These are phyloP conservation scores for Troilus luridus DNA, from an alignment of 2,888 invertebrate species.

Conservation along the genomic window DNA sequence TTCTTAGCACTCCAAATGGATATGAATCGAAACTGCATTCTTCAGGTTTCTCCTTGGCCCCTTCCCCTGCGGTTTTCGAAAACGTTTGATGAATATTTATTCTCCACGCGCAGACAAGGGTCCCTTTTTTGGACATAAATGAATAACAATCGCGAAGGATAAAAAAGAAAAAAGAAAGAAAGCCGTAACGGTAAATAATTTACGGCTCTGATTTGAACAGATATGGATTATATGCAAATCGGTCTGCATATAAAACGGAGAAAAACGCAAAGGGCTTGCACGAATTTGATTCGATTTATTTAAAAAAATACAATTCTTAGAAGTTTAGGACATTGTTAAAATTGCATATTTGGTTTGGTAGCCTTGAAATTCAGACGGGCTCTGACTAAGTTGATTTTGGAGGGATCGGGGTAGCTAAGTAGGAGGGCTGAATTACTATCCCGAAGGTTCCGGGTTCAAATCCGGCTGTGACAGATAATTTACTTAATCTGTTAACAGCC, in stretches of 20 bases:
- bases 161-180: background rate
- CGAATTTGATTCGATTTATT: background rate
- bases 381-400: too few relatives aligned
- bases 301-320: background rate
- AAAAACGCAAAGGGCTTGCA: background rate
- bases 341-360: too few relatives aligned
- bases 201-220: background rate
- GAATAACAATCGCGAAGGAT: background rate
- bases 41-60: background rate
- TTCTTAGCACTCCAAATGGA: background rate
- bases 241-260: background rate
- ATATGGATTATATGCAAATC: slow-evolving; percentile 34
- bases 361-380: too few relatives aligned
- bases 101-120: background rate
- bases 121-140: background rate
- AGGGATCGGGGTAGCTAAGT: too few relatives aligned
- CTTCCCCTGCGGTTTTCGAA: background rate
- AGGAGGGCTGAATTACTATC: too few relatives aligned
- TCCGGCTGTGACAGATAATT: too few relatives aligned
- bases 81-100: slow-evolving; percentile 22
- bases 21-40: background rate
- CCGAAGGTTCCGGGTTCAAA: too few relatives aligned
- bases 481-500: too few relatives aligned
- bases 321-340: background rate
- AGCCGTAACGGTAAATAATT: slow-evolving; percentile 2